phyloP scores from a whole-genome alignment of 35 echinoderm and acorn worm genomes.

The Hemicentrotus pulcherrimus region DNA sequence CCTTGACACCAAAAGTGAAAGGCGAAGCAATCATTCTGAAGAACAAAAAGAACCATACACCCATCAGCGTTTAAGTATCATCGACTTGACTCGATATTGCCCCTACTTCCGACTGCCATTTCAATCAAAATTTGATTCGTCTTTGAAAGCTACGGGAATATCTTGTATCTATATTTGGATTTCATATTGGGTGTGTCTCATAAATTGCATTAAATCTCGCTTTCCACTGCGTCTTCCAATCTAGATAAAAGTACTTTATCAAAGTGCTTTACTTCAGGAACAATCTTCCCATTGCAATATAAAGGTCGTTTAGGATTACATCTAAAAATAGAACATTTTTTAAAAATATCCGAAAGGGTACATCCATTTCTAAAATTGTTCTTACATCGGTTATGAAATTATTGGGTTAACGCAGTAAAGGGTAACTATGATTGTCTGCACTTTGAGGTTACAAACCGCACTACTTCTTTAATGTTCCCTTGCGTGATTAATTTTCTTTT shows the following conservation, averaged over 20 bases:
- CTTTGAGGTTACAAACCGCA: background rate
- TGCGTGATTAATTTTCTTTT: background rate
- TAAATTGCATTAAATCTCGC: background rate
- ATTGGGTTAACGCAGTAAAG: too few species aligned
- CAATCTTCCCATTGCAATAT: background rate
- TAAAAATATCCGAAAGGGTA: too few species aligned
- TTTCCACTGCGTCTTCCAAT: background rate
- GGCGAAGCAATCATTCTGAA: background rate
- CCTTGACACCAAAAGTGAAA: background rate
- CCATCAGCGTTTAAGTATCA: background rate
- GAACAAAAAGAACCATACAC: background rate
- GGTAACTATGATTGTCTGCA: background rate
- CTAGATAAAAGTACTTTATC: background rate
- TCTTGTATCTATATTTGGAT: constrained; percentile 13
- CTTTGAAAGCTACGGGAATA: background rate
- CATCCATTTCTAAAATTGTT: too few species aligned
- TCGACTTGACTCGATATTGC: background rate
- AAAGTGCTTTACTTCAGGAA: background rate
- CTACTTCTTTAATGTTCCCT: background rate
- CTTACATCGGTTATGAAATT: too few species aligned
- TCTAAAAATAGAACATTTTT: background rate
- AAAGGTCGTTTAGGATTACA: background rate
- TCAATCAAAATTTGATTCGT: constrained; percentile 13
- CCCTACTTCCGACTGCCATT: background rate
- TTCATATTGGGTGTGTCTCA: background rate